Evolutionary conservation across 2,888 invertebrate species (phyloP).

Genomic region (Agonopterix heracliana): DNA sequence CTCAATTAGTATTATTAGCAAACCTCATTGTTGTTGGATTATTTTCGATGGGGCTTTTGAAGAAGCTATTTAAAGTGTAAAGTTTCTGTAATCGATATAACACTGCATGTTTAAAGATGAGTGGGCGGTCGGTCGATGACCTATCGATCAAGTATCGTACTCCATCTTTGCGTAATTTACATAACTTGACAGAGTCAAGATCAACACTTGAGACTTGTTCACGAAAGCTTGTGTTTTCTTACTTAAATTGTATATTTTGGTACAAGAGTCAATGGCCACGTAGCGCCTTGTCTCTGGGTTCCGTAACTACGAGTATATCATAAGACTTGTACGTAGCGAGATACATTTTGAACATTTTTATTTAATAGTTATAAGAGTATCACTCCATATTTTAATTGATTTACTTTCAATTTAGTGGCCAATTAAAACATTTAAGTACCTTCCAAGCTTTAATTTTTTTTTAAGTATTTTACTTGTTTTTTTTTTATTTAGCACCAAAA

Average conservation of each 20-base stretch:
- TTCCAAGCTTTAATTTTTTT: too few species aligned
- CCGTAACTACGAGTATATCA: background rate
- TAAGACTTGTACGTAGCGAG: too few species aligned
- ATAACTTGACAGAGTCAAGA: conserved; percentile 67
- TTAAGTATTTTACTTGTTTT: too few species aligned
- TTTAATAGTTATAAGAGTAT: too few species aligned
- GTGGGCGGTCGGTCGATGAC: conserved; percentile 62
- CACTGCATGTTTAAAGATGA: conserved; percentile 33
- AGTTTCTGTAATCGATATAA: conserved; percentile 28
- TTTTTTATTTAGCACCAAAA: too few species aligned
- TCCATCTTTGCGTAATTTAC: conserved; percentile 63
- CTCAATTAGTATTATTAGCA: conserved; percentile 15
- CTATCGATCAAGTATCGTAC: conserved; percentile 61
- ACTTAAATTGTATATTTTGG: conserved; percentile 7
- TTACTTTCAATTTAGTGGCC: too few species aligned
- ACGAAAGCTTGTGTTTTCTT: conserved; percentile 47
- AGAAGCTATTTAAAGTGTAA: conserved; percentile 25
- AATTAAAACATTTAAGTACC: too few species aligned
- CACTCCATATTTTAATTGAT: too few species aligned
- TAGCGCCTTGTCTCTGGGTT: background rate
- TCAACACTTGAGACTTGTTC: conserved; percentile 60
- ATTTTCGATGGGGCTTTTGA: conserved; percentile 13
- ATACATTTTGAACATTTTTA: too few species aligned
- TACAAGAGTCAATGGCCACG: conserved; percentile 5
- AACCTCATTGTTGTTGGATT: conserved; percentile 19